Evolutionary conservation across 2,888 invertebrate genomes (phyloP), one percentile per base, ranked within the genome.

Genomic region (Tachina lurida): DNA sequence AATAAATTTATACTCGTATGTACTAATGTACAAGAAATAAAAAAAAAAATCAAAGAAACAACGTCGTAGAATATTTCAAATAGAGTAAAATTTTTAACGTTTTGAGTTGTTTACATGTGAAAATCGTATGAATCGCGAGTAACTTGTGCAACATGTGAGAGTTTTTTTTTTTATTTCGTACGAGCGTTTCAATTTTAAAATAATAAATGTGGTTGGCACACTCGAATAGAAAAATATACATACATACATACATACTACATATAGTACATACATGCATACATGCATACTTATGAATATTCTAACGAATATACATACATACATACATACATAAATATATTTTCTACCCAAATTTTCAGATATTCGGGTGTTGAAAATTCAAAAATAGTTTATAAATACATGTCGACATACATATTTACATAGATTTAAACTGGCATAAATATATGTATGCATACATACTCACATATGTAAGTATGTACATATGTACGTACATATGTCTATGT

Each of bases 61-160:
- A 79, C 54, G 84, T 65, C 54, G 84, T 65, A 79, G 79, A 81
- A 81, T 74, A 60, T 74, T 74, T 49, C n/a, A 39, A 71, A 80
- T 81, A 80, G 84, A 86, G 80, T 75, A 68, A n/a, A n/a, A 77
- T 63, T 60, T 84, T 84, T 80, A 86, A 80, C 79, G 76, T 70
- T 84, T 75, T 84, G 80, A 84, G 74, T 68, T 77, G 60, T 74
- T 76, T 75, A 49, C 77, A 76, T 77, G 22, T n/a, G 58, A 74
- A 84, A 77, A 77, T 74, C 58, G 45, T 80, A 84, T 75, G 56
- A 54, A 70, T 52, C 68, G 68, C 63, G 86, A 83, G 86, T 83
- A 75, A 84, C 43, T 80, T 80, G 75, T 65, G 80, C 81, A 77
- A 77, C 73, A 73, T 62, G 54, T 54, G 81, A 84, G 81, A 81